Evolutionary conservation across 1,140 invertebrate species (phyloP).

Genomic region (Aphis craccivora): DNA sequence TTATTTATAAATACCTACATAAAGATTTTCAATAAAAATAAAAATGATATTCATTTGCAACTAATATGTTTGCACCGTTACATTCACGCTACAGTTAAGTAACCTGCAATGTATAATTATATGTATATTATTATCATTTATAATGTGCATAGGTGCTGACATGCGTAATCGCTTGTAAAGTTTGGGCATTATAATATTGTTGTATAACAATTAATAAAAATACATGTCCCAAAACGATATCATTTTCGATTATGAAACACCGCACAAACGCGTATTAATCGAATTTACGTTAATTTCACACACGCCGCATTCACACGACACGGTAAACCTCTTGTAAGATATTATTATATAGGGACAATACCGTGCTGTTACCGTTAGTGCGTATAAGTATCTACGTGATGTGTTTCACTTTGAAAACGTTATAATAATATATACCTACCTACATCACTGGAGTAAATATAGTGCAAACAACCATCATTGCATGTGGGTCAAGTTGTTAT

Average conservation of each 20-base stretch:
- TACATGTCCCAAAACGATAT: not conserved
- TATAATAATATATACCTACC: not conserved
- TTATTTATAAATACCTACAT: not conserved
- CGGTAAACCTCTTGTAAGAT: not conserved
- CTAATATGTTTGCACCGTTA: not conserved
- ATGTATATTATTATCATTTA: not conserved
- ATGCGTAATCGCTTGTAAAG: not conserved
- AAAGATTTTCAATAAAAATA: too few species aligned
- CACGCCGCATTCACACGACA: not conserved
- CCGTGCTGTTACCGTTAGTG: not conserved
- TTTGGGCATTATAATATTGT: not conserved
- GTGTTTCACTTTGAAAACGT: conserved; percentile 11
- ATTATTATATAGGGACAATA: conserved; percentile 1
- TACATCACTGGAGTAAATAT: not conserved
- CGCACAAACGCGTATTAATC: not conserved
- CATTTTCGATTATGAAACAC: not conserved
- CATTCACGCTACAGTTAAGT: not conserved
- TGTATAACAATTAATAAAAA: not conserved
- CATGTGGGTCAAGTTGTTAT: conserved; percentile 22
- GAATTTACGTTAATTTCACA: conserved; percentile 1
- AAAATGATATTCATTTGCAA: too few species aligned
- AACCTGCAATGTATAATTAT: not conserved
- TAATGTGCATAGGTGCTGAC: not conserved
- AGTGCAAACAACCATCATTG: not conserved
- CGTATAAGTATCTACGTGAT: not conserved